Conservation (phyloP, 1,140 invertebrate genomes). For the Drosophila micromelanica region DNA sequence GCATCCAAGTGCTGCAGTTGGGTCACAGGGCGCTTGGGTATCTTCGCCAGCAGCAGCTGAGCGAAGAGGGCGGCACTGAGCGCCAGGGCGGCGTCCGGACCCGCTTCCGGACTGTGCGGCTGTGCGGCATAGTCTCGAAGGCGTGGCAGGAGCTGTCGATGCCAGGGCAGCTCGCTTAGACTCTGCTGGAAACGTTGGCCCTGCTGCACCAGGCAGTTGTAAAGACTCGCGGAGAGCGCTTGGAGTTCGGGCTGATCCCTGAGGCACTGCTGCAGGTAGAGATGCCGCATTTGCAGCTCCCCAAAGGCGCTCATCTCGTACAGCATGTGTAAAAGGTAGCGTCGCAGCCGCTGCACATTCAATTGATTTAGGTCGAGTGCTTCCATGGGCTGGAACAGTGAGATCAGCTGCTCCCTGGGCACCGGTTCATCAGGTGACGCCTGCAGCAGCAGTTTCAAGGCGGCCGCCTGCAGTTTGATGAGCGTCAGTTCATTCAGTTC, state of each 20-base stretch:
- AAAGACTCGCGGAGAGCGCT: slow-evolving; percentile 29
- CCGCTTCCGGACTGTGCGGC: background rate
- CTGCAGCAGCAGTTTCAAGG: slow-evolving; percentile 58
- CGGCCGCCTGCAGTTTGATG: slow-evolving; percentile 69
- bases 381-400: slow-evolving; percentile 41
- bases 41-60: slow-evolving; percentile 44
- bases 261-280: slow-evolving; percentile 58
- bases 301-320: slow-evolving; percentile 65
- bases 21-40: slow-evolving; percentile 22
- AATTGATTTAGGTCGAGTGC: slow-evolving; percentile 36
- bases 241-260: slow-evolving; percentile 20
- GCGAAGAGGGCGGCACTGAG: slow-evolving; percentile 61
- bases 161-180: slow-evolving; percentile 69
- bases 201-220: slow-evolving; percentile 28
- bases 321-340: slow-evolving; percentile 57
- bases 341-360: slow-evolving; percentile 28
- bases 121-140: slow-evolving; percentile 63
- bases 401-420: slow-evolving; percentile 19
- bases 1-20: slow-evolving; percentile 52
- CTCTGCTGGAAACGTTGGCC: background rate
- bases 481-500: slow-evolving; percentile 60
- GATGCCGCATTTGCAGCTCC: slow-evolving; percentile 61
- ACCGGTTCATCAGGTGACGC: background rate
- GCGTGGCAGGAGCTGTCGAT: slow-evolving; percentile 66
- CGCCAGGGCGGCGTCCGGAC: slow-evolving; percentile 22